Conservation (phyloP, 2,888 invertebrate genomes). For the Chymomyza fuscimana region DNA sequence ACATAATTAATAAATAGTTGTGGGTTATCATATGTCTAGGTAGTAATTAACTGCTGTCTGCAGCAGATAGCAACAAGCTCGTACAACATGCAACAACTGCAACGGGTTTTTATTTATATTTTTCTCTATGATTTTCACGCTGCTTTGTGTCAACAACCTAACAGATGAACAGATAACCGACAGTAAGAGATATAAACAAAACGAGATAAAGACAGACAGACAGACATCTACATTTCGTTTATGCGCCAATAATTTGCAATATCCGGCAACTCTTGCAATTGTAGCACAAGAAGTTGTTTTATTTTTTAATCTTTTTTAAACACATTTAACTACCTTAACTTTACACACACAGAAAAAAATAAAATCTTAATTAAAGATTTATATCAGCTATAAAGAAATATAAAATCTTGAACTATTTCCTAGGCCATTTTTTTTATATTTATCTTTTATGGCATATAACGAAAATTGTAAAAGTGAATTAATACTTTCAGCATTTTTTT, state of each 20-base stretch:
- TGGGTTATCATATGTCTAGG: conserved; percentile 21
- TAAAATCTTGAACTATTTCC: too few species aligned
- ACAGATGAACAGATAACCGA: conserved; percentile 15
- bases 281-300: too few species aligned
- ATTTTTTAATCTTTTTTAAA: background rate
- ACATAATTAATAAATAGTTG: conserved; percentile 62
- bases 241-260: background rate
- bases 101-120: conserved; percentile 46
- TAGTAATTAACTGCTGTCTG: background rate
- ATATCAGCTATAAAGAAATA: too few species aligned
- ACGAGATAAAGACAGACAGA: background rate
- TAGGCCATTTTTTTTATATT: too few species aligned
- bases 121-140: background rate
- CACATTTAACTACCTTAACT: too few species aligned
- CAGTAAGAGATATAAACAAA: conserved; percentile 1
- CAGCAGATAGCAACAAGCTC: conserved; percentile 22
- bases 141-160: conserved; percentile 23
- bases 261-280: background rate
- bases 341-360: too few species aligned
- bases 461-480: too few species aligned
- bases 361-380: too few species aligned
- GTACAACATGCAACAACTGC: conserved; percentile 24
- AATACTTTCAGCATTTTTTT: too few species aligned
- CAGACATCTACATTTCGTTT: background rate
- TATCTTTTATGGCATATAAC: too few species aligned